Conservation (phyloP, 2,797 vertebrate species). For the Odontamblyopus rebecca region DNA sequence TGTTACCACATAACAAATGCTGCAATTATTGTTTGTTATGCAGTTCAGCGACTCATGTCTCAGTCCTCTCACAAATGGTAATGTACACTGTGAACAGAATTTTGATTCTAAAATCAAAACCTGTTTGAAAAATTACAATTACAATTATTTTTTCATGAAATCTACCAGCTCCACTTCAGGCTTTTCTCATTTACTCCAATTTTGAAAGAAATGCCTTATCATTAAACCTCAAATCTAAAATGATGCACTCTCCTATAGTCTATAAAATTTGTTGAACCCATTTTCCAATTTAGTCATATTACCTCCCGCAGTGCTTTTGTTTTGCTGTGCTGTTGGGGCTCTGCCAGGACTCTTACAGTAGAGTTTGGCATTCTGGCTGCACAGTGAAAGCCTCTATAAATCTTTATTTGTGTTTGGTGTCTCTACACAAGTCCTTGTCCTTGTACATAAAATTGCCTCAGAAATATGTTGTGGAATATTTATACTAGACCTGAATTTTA, state of each 20-base stretch:
- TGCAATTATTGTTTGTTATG: too few species aligned
- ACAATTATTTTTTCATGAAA: too few species aligned
- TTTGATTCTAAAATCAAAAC: too few species aligned
- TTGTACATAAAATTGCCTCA: constrained; percentile 7
- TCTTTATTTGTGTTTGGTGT: constrained; percentile 3
- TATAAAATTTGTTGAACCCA: not conserved
- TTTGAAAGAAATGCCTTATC: not conserved
- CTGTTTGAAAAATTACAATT: too few species aligned
- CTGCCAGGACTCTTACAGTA: constrained; percentile 19
- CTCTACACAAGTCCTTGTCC: constrained; percentile 4
- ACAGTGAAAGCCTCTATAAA: constrained; percentile 10
- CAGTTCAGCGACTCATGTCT: too few species aligned
- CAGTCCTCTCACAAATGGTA: too few species aligned
- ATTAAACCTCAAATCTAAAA: not conserved
- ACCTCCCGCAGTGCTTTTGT: constrained; percentile 25
- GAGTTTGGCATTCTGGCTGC: constrained; percentile 21
- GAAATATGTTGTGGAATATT: not conserved
- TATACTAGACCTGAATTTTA: constrained; percentile 7
- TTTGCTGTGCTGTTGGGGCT: constrained; percentile 12
- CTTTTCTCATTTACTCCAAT: not conserved
- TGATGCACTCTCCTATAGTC: not conserved
- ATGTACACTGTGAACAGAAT: too few species aligned
- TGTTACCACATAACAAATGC: too few species aligned
- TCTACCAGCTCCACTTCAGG: not conserved
- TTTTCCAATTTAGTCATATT: constrained; percentile 28